Conservation (phyloP, 2,113 vertebrate genomes). For the Plectropomus leopardus region DNA sequence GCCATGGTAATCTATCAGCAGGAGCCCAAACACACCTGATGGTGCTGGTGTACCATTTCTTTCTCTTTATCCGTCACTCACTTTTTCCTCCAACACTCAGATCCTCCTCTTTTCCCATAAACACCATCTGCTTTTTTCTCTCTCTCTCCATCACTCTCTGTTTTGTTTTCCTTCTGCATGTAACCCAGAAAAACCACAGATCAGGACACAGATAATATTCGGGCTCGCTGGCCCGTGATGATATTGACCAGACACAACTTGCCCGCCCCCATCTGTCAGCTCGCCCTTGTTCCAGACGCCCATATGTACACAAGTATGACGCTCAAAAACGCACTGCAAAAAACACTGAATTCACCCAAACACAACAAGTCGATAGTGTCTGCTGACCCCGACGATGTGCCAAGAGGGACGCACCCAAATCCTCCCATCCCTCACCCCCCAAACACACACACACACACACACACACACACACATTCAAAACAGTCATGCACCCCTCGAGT, state of each 20-base stretch:
- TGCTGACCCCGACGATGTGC: constrained; percentile 22
- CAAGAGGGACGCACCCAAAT: constrained; percentile 21
- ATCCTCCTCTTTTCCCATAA: constrained; percentile 10
- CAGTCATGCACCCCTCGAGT: background rate
- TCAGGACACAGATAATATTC: constrained; percentile 58
- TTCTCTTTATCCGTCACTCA: background rate
- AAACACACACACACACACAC: constrained; percentile 5
- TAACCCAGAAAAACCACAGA: constrained; percentile 39
- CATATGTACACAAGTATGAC: constrained; percentile 45
- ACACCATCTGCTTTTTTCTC: constrained; percentile 35
- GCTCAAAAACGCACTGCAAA: constrained; percentile 3
- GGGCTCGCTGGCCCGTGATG: constrained; percentile 65
- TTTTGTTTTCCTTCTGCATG: background rate
- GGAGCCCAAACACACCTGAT: constrained; percentile 63
- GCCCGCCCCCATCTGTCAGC: constrained; percentile 69
- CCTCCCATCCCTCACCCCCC: background rate
- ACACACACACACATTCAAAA: constrained; percentile 6
- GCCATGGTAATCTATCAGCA: constrained; percentile 61
- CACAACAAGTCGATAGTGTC: constrained; percentile 34
- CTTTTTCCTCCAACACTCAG: constrained; percentile 4
- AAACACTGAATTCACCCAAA: constrained; percentile 28
- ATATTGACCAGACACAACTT: constrained; percentile 73
- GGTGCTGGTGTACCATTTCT: constrained; percentile 2
- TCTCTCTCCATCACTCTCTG: background rate
- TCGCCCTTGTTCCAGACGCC: constrained; percentile 50